Percentiles rank a stretch among this genome's conserved stretches.
Evolutionary conservation across 2,888 invertebrate species (phyloP).

Genomic region (Oxystoma pomonae): DNA sequence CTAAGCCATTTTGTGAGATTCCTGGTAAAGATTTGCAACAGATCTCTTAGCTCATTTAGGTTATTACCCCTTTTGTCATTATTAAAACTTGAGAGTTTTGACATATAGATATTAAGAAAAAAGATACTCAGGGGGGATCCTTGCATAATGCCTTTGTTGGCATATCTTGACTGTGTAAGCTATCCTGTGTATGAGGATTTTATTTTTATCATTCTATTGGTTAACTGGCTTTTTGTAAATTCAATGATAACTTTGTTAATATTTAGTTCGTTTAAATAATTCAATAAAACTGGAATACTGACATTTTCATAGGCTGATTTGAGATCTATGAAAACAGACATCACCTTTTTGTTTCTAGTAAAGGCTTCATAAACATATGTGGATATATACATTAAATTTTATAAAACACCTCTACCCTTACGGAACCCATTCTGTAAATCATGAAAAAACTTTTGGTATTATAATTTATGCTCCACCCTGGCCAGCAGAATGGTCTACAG

Average conservation of each 20-base stretch:
- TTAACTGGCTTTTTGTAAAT: not conserved
- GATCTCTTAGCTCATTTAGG: not conserved
- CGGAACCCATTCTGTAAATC: slow-evolving; percentile 3
- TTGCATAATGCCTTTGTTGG: not conserved
- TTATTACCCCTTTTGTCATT: not conserved
- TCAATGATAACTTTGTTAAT: not conserved
- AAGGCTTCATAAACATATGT: not conserved
- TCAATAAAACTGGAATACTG: not conserved
- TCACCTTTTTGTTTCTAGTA: not conserved
- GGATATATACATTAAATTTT: not conserved
- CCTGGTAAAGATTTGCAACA: slow-evolving; percentile 4
- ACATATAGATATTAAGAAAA: not conserved
- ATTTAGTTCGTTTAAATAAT: not conserved
- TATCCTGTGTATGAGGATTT: not conserved
- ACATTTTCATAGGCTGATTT: slow-evolving; percentile 8
- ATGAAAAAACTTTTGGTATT: not conserved
- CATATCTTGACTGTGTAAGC: not conserved
- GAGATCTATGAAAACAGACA: slow-evolving; percentile 7
- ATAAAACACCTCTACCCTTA: not conserved
- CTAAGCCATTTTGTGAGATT: slow-evolving; percentile 9
- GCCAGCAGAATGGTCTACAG: not conserved
- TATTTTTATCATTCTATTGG: not conserved
- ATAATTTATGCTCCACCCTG: not conserved
- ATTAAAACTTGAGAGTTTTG: not conserved
- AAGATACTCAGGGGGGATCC: not conserved